These are phyloP conservation scores for Drosophila arizonae DNA, from an alignment of 1,140 invertebrate genomes.

Conservation along the genomic window DNA sequence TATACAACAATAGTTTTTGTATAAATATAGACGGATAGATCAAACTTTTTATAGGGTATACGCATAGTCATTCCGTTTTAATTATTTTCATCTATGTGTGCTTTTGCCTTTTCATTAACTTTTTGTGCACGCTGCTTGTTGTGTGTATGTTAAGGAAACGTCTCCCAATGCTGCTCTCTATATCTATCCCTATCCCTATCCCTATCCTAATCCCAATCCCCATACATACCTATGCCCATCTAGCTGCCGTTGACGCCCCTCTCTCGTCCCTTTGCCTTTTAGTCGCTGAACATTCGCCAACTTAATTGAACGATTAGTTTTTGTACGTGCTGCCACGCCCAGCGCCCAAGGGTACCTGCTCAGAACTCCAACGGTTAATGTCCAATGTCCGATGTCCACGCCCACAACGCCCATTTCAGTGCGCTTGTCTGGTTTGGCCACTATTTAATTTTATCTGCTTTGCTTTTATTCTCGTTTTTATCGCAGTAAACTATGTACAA, in stretches of 20 bases:
- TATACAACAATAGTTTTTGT: too few species aligned
- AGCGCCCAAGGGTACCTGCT: conserved; percentile 23
- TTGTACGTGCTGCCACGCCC: conserved; percentile 59
- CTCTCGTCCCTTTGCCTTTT: not conserved
- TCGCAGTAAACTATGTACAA: conserved; percentile 67
- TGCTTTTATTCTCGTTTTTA: conserved; percentile 71
- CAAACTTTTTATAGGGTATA: conserved; percentile 22
- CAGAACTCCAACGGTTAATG: not conserved
- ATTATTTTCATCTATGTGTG: conserved; percentile 8
- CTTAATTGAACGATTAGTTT: conserved; percentile 80
- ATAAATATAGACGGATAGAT: too few species aligned
- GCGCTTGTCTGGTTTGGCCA: conserved; percentile 50
- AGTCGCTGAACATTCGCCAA: conserved; percentile 37
- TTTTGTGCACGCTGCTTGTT: conserved; percentile 62
- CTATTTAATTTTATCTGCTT: conserved; percentile 77
- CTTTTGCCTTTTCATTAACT: conserved; percentile 66
- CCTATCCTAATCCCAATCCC: conserved; percentile 12
- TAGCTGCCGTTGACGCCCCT: not conserved
- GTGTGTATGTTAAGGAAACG: conserved; percentile 54
- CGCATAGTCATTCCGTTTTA: not conserved
- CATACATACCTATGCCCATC: not conserved
- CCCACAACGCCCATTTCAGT: conserved; percentile 21
- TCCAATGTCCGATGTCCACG: conserved; percentile 11
- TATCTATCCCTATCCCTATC: conserved; percentile 8
- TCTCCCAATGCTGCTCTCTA: not conserved